Base-by-base conservation (phyloP, 2,888 invertebrate species). In the Napeogenes inachia region DNA sequence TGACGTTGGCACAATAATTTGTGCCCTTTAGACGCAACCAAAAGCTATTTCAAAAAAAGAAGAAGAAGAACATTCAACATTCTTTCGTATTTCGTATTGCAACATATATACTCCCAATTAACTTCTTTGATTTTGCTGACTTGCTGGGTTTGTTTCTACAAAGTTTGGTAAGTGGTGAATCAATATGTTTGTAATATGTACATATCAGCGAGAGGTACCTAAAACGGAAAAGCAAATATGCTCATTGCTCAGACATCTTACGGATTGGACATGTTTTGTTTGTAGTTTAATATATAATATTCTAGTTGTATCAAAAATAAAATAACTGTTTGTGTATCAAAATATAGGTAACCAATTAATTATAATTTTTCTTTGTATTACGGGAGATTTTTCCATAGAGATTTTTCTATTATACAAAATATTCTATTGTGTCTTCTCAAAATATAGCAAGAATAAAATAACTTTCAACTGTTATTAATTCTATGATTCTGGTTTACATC, bases 181-280 rank as follows among this genome's bases (percentile, higher is more conserved):
- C 64, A 66, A 61, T 60, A 57, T 61, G 61, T 64, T 63, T 73
- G 64, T 66, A 66, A 70, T 78, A 69, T 78, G 71, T 73, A 83
- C 64, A 75, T 67, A 63, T 60, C 56, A 21, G 62, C 54, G 62
- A 65, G 61, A 64, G 68, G 69, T 70, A 66, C 62, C 64, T 10
- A 42, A 10, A 38, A 68, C 21, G 21, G 21, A 21, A 21, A 21
- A 21, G 21, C 21, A 68, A 58, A 67, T 70, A 61, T 71, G 74
- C 71, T 13, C 75, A 81, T 74, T 79, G 61, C 67, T 60, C 66
- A 71, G 68, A 69, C 66, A 54, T 63, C 65, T 63, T 62, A 42
- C 56, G 47, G 47, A 57, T 46, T 46, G 45, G 56, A 54, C 57
- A 32, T 42, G 12, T 42, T 10, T 42, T 42, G 42, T 42, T 42